phyloP scores from a whole-genome alignment of 2,113 vertebrate genomes.

The Callipepla squamata region DNA sequence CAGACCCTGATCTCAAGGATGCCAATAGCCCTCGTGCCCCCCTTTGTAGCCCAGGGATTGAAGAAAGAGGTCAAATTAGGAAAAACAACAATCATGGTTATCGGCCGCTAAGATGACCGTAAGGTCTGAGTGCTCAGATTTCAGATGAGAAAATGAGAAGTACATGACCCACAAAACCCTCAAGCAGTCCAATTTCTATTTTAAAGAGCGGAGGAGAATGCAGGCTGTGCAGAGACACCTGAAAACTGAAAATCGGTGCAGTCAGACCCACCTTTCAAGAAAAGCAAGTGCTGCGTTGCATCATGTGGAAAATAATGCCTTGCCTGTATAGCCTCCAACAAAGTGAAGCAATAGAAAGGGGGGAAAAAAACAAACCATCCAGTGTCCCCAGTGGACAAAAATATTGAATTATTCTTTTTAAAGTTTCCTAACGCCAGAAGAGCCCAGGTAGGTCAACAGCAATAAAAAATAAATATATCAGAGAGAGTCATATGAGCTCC shows the following conservation, averaged over 20 bases:
- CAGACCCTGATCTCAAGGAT: background rate
- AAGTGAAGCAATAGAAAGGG: background rate
- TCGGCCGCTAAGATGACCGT: background rate
- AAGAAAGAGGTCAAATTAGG: background rate
- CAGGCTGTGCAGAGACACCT: background rate
- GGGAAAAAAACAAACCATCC: background rate
- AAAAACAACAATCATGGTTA: background rate
- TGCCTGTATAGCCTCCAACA: background rate
- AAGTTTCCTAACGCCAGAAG: background rate
- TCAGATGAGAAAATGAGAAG: conserved; percentile 32
- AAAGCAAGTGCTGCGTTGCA: conserved; percentile 17
- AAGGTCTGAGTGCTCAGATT: conserved; percentile 19
- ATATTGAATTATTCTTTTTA: background rate
- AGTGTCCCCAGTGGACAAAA: background rate
- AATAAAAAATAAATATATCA: conserved; percentile 31
- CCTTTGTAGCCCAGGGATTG: background rate
- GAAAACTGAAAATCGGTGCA: conserved; percentile 4
- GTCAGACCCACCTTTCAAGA: conserved; percentile 2
- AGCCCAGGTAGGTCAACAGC: conserved; percentile 27
- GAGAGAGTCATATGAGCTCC: background rate
- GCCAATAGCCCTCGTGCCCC: background rate
- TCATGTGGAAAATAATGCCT: conserved; percentile 12
- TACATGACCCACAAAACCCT: conserved; percentile 1
- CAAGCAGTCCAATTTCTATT: conserved; percentile 10
- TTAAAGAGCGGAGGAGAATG: conserved; percentile 22